Conservation (phyloP, 2,888 invertebrate genomes). For the Trachelus troglodyta region DNA sequence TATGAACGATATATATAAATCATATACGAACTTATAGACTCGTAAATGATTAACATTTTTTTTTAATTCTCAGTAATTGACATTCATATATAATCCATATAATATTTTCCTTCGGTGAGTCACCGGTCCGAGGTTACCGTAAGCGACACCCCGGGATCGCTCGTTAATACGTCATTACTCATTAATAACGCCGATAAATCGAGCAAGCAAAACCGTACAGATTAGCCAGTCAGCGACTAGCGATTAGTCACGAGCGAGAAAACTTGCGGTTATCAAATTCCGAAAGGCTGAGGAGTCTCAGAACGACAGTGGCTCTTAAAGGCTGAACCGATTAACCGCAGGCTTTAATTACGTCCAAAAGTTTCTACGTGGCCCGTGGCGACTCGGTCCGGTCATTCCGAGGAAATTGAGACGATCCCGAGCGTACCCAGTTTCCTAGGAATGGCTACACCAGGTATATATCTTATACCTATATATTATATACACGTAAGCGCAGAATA, state of each 20-base stretch:
- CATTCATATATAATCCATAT: background rate
- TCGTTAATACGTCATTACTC: slow-evolving; percentile 22
- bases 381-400: background rate
- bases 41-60: too few relatives aligned
- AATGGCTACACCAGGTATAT: background rate
- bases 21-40: too few relatives aligned
- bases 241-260: background rate
- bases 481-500: background rate
- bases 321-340: background rate
- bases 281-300: background rate
- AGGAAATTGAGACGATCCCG: background rate
- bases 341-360: background rate
- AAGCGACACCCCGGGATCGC: slow-evolving; percentile 16
- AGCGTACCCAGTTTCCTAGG: background rate
- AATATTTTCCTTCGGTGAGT: slow-evolving; percentile 16
- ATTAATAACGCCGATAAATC: slow-evolving; percentile 34
- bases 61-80: too few relatives aligned
- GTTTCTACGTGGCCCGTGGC: background rate
- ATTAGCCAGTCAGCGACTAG: background rate
- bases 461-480: background rate
- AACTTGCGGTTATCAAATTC: background rate
- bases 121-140: slow-evolving; percentile 12
- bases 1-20: too few relatives aligned
- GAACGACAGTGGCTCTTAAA: background rate
- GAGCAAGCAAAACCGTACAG: slow-evolving; percentile 1